phyloP scores from a whole-genome alignment of 53 echinoderm and acorn worm genomes.

The Luidia sarsii region DNA sequence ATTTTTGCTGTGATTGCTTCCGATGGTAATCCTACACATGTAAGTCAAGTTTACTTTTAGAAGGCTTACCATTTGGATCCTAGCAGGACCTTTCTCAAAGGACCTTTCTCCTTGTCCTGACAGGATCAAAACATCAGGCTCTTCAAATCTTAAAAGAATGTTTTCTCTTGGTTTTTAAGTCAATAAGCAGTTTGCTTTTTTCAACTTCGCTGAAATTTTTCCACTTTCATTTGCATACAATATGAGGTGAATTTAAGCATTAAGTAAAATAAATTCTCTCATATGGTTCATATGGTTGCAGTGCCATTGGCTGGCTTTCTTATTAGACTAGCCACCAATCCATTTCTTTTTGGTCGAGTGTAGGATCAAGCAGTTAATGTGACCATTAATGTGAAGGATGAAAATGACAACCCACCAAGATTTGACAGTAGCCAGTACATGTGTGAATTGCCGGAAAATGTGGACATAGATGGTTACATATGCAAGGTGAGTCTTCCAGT shows the following conservation, averaged over 20 bases:
- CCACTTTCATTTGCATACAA: too few species aligned
- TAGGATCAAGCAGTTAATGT: slow-evolving; percentile 25
- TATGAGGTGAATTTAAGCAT: too few species aligned
- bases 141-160: too few species aligned
- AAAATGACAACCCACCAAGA: slow-evolving; percentile 24
- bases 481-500: slow-evolving; percentile 1
- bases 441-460: slow-evolving; percentile 11
- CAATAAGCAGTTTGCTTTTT: too few species aligned
- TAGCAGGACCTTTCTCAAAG: too few species aligned
- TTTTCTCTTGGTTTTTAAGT: too few species aligned
- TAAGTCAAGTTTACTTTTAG: slow-evolving; percentile 2
- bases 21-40: not conserved
- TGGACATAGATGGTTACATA: not conserved
- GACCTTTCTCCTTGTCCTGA: too few species aligned
- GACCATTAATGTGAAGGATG: slow-evolving; percentile 12
- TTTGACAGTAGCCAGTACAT: slow-evolving; percentile 6
- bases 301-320: too few species aligned
- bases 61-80: not conserved
- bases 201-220: too few species aligned
- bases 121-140: too few species aligned
- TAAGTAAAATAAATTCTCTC: not conserved
- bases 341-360: not conserved
- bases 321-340: not conserved
- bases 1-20: slow-evolving; percentile 14
- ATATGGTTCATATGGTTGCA: not conserved